These are phyloP conservation scores for Oncorhynchus masou DNA, from an alignment of 2,113 vertebrate species.

Conservation along the genomic window DNA sequence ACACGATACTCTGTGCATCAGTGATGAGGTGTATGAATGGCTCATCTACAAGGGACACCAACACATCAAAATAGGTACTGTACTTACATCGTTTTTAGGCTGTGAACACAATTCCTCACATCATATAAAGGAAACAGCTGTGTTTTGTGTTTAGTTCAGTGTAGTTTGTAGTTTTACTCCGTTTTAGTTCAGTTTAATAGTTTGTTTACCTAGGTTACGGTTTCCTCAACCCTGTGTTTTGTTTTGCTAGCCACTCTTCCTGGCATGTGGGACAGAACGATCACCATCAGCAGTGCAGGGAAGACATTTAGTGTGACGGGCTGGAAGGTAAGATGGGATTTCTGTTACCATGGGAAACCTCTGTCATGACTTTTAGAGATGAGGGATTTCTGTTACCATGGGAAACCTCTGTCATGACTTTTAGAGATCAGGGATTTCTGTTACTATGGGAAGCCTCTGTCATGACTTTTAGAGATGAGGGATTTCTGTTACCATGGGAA, in stretches of 20 bases:
- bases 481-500: too few relatives aligned
- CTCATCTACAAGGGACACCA: slow-evolving; percentile 86
- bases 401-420: too few relatives aligned
- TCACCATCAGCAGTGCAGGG: slow-evolving; percentile 92
- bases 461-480: too few relatives aligned
- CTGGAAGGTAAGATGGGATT: slow-evolving; percentile 84
- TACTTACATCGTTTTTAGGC: neutral
- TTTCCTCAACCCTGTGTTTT: neutral
- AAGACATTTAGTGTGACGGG: slow-evolving; percentile 96
- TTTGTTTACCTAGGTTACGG: neutral
- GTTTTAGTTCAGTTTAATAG: neutral
- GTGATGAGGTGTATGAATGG: slow-evolving; percentile 98
- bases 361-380: too few relatives aligned
- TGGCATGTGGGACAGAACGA: slow-evolving; percentile 96
- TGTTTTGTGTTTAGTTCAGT: too few relatives aligned
- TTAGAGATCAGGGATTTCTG: too few relatives aligned
- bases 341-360: neutral
- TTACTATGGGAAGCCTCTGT: too few relatives aligned
- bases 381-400: too few relatives aligned
- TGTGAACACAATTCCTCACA: neutral
- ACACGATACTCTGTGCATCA: slow-evolving; percentile 90
- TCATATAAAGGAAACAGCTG: too few relatives aligned
- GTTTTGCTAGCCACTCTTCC: slow-evolving; percentile 83
- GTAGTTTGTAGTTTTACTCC: too few relatives aligned
- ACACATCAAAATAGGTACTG: slow-evolving; percentile 91